Evolutionary conservation across 2,888 invertebrate genomes (phyloP).

Genomic region (Scaptomyza tumidula): DNA sequence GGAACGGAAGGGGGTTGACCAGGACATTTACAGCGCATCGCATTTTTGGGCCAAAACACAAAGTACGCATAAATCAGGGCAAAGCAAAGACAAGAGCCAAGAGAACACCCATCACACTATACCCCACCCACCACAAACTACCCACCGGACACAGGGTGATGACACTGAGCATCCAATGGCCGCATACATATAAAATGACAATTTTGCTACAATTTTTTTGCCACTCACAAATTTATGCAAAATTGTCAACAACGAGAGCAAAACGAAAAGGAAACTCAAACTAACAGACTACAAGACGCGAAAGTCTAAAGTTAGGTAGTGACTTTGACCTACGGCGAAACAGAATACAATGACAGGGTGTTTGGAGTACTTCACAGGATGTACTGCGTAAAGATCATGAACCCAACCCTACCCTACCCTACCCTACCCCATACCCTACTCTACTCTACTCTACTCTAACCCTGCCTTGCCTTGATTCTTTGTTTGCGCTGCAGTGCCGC

Average conservation of each 20-base stretch:
- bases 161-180: constrained; percentile 45
- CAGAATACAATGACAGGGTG: constrained; percentile 6
- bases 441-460: background rate
- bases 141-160: constrained; percentile 23
- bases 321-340: constrained; percentile 27
- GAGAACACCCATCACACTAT: constrained; percentile 12
- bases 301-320: constrained; percentile 12
- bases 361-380: background rate
- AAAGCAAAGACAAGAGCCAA: constrained; percentile 63
- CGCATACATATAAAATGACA: constrained; percentile 47
- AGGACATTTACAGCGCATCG: constrained; percentile 46
- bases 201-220: constrained; percentile 58
- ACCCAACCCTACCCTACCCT: background rate
- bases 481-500: constrained; percentile 30
- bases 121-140: constrained; percentile 3
- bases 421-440: background rate
- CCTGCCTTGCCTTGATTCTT: background rate
- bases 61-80: constrained; percentile 69
- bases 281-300: constrained; percentile 4
- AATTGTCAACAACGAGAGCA: constrained; percentile 58
- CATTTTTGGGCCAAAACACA: constrained; percentile 60
- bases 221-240: constrained; percentile 61
- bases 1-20: constrained; percentile 14
- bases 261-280: constrained; percentile 9
- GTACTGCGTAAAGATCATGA: background rate